phyloP scores from a whole-genome alignment of 1,140 invertebrate species.

The Drosophila murphyi region DNA sequence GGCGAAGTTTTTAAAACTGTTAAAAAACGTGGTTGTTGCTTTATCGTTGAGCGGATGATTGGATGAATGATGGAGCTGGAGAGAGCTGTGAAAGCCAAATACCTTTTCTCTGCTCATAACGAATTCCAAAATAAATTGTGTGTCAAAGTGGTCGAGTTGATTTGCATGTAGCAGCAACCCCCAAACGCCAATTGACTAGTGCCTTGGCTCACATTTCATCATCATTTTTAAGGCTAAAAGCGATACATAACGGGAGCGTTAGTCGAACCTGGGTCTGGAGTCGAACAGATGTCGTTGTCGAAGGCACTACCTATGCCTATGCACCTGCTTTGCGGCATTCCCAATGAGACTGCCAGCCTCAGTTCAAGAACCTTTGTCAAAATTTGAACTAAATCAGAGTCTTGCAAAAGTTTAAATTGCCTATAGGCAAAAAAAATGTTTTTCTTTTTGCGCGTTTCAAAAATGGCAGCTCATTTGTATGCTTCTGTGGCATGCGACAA shows the following conservation, averaged over 20 bases:
- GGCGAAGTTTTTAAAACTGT: slow-evolving; percentile 24
- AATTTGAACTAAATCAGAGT: slow-evolving; percentile 25
- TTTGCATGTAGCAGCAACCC: background rate
- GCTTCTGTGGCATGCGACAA: slow-evolving; percentile 51
- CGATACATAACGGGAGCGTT: background rate
- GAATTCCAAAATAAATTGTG: slow-evolving; percentile 63
- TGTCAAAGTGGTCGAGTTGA: slow-evolving; percentile 24
- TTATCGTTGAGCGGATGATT: background rate
- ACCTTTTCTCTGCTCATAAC: slow-evolving; percentile 25
- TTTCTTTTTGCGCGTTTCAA: slow-evolving; percentile 21
- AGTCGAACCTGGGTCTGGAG: background rate
- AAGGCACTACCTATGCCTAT: background rate
- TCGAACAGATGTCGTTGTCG: background rate
- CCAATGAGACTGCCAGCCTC: background rate
- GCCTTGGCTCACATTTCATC: background rate
- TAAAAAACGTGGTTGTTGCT: slow-evolving; percentile 42
- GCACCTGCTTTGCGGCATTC: no score
- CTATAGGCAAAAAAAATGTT: slow-evolving; percentile 17
- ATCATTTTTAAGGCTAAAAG: background rate
- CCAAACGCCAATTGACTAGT: slow-evolving; percentile 26
- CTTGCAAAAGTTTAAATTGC: slow-evolving; percentile 42
- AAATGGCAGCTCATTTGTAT: slow-evolving; percentile 72
- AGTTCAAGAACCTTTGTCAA: background rate
- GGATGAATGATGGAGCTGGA: background rate
- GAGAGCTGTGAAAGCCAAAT: slow-evolving; percentile 1